Conservation (phyloP, 1,140 invertebrate genomes). For the Pseudachorutes palmiensis region DNA sequence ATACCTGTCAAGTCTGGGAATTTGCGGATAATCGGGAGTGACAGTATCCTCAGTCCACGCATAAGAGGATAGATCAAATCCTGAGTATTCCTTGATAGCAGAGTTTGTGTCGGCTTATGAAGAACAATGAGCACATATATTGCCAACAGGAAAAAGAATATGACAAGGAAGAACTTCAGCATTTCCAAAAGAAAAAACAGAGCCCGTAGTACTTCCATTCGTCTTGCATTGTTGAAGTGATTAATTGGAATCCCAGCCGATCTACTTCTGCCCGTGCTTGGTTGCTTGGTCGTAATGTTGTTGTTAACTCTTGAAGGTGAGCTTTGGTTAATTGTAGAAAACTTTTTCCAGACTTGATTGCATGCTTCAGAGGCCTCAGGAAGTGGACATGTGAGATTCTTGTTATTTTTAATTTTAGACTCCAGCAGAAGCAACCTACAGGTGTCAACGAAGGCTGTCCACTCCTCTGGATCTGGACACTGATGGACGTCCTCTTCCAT, state of each 20-base stretch:
- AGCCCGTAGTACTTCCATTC: background rate
- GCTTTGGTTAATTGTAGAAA: slow-evolving; percentile 21
- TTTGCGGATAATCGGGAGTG: slow-evolving; percentile 52
- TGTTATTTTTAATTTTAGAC: too few species aligned
- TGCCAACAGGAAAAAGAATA: slow-evolving; percentile 35
- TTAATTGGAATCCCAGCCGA: background rate
- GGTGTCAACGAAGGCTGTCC: background rate
- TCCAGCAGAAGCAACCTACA: too few species aligned
- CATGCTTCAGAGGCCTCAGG: background rate
- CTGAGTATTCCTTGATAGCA: slow-evolving; percentile 55
- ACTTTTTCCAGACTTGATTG: slow-evolving; percentile 22
- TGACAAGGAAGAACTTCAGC: slow-evolving; percentile 5
- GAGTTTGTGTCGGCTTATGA: slow-evolving; percentile 48
- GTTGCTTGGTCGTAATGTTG: slow-evolving; percentile 18
- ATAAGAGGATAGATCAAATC: slow-evolving; percentile 61
- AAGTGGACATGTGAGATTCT: too few species aligned
- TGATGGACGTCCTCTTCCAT: background rate
- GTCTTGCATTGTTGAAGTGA: background rate
- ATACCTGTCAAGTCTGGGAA: slow-evolving; percentile 58
- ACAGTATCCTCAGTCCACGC: slow-evolving; percentile 51
- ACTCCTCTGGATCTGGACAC: background rate
- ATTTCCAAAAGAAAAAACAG: background rate
- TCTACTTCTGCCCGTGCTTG: too few species aligned
- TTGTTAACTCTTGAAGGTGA: slow-evolving; percentile 28
- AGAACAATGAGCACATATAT: slow-evolving; percentile 41